phyloP scores from a whole-genome alignment of 2,797 vertebrate genomes.

The Caiman crocodilus region DNA sequence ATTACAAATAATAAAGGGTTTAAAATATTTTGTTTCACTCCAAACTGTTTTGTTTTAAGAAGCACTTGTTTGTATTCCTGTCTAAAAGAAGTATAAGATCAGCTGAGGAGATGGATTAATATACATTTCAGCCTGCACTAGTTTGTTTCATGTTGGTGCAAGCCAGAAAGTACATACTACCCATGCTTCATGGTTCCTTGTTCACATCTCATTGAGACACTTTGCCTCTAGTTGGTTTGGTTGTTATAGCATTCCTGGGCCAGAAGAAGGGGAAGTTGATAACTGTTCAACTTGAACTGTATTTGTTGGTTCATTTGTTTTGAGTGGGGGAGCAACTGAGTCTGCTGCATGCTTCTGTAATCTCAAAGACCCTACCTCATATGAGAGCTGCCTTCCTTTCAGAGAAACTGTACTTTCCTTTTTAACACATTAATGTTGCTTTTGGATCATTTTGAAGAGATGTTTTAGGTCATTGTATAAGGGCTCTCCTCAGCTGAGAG shows the following conservation, averaged over 20 bases:
- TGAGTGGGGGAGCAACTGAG: background rate
- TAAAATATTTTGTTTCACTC: background rate
- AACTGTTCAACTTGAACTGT: background rate
- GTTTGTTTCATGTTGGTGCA: background rate
- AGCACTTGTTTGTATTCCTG: background rate
- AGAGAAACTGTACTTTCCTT: background rate
- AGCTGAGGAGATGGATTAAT: background rate
- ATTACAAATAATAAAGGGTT: background rate
- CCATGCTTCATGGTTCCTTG: too few relatives aligned
- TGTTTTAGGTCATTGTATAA: background rate
- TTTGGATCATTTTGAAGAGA: background rate
- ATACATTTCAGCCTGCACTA: background rate
- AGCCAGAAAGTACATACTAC: background rate
- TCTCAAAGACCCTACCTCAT: background rate
- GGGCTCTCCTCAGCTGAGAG: background rate
- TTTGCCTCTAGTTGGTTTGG: background rate
- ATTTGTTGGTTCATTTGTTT: background rate
- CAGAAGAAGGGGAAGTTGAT: background rate
- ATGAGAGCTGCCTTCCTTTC: background rate
- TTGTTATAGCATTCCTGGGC: background rate
- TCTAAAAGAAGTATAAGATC: background rate
- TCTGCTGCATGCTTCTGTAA: rapidly evolving
- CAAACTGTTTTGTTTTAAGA: background rate
- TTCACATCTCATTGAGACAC: background rate
- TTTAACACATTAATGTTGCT: background rate